phyloP scores from a whole-genome alignment of 2,888 invertebrate species.

The Chirona hameri region DNA sequence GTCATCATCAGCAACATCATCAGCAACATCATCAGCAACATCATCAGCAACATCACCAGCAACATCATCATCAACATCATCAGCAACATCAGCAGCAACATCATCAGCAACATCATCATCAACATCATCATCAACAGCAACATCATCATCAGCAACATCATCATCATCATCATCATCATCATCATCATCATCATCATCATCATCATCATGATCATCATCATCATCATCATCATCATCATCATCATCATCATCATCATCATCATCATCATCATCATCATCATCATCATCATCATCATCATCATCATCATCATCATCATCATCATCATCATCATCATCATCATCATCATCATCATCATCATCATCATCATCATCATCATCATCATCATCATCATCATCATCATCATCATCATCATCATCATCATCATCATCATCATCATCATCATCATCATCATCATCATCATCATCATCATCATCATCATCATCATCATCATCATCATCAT shows the following conservation, averaged over 20 bases:
- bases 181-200: background rate
- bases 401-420: constrained; percentile 4
- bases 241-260: background rate
- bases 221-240: constrained; percentile 13
- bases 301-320: background rate
- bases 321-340: background rate
- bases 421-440: constrained; percentile 6
- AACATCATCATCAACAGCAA: no score
- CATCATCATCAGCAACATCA: no score
- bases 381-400: background rate
- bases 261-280: background rate
- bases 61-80: no score
- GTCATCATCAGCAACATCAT: no score
- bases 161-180: no score
- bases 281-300: constrained; percentile 24
- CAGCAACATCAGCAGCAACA: no score
- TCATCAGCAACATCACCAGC: no score
- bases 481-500: background rate
- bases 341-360: background rate
- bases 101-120: no score
- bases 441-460: no score
- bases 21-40: no score
- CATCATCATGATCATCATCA: background rate
- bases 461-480: background rate
- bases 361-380: constrained; percentile 22